Percentiles rank a stretch among this genome's conserved stretches.
phyloP scores from a whole-genome alignment of 37 sponge, comb jelly and placozoan species.

The Hormiphora californensis region DNA sequence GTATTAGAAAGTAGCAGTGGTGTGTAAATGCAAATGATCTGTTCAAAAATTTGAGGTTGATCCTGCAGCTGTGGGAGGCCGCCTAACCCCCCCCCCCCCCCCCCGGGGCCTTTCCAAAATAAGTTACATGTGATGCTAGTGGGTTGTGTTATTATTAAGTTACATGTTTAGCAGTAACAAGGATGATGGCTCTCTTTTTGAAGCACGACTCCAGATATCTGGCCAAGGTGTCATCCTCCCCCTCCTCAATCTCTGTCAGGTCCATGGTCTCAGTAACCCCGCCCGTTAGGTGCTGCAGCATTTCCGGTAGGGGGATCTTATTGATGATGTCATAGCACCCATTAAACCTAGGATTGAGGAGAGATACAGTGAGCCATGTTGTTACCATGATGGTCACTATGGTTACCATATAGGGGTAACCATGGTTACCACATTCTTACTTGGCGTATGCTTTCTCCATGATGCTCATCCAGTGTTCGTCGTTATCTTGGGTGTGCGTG shows the following conservation, averaged over 20 bases:
- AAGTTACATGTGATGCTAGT: too few relatives aligned
- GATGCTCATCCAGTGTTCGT: constrained; percentile 25
- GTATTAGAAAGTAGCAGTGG: too few relatives aligned
- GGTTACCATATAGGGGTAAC: too few relatives aligned
- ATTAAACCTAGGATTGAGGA: not conserved
- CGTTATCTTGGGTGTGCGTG: constrained; percentile 8
- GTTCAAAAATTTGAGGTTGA: too few relatives aligned
- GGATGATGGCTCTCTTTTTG: not conserved
- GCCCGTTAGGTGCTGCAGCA: constrained; percentile 9
- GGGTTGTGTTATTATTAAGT: too few relatives aligned
- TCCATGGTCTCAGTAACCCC: constrained; percentile 17
- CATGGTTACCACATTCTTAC: too few relatives aligned
- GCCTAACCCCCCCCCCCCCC: too few relatives aligned
- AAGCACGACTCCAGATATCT: not conserved
- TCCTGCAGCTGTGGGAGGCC: too few relatives aligned
- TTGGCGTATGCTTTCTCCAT: constrained; percentile 38
- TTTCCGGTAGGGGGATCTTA: constrained; percentile 1
- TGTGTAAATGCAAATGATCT: too few relatives aligned
- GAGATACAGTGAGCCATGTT: not conserved
- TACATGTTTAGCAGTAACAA: constrained; percentile 5
- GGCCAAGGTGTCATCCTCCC: not conserved
- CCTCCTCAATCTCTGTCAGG: not conserved
- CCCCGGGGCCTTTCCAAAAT: too few relatives aligned
- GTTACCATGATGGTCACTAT: too few relatives aligned
- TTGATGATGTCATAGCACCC: constrained; percentile 29